Evolutionary conservation across 2,797 vertebrate species (phyloP).

Genomic region (Hirundo rustica): DNA sequence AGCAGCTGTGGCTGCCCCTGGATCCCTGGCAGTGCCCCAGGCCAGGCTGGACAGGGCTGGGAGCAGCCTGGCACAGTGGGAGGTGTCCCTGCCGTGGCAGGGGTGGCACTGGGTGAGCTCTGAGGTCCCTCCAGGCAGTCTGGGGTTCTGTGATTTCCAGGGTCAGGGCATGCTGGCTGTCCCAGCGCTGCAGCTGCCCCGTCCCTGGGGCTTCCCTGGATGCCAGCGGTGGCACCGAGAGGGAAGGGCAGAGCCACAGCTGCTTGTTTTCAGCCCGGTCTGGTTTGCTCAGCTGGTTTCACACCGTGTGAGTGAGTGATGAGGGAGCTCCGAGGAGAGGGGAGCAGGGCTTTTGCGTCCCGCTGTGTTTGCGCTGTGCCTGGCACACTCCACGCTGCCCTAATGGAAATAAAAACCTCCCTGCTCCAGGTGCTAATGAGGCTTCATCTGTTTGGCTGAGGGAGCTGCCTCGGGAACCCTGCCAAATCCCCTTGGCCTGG

Average conservation of each 20-base stretch:
- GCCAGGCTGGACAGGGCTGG: neutral
- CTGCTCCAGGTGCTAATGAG: constrained; percentile 19
- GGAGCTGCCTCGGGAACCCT: neutral
- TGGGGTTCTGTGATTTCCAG: neutral
- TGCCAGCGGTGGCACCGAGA: neutral
- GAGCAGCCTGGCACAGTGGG: neutral
- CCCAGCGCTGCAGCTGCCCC: neutral
- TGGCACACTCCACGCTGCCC: neutral
- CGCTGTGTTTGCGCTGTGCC: neutral
- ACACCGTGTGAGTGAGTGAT: neutral
- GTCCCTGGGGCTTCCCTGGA: neutral
- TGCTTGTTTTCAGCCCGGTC: rapidly evolving
- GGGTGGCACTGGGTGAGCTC: neutral
- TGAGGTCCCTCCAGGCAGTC: neutral
- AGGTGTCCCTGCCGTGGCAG: neutral
- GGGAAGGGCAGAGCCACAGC: neutral
- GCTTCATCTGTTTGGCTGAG: neutral
- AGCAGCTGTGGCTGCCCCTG: neutral
- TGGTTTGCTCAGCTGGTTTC: neutral
- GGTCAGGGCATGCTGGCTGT: rapidly evolving
- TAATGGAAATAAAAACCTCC: neutral
- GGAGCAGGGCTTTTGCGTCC: neutral
- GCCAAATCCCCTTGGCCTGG: neutral
- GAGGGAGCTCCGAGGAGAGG: neutral
- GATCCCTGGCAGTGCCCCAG: neutral